Base-by-base conservation (phyloP, 2,113 vertebrate species). In the Callaeas wilsoni region DNA sequence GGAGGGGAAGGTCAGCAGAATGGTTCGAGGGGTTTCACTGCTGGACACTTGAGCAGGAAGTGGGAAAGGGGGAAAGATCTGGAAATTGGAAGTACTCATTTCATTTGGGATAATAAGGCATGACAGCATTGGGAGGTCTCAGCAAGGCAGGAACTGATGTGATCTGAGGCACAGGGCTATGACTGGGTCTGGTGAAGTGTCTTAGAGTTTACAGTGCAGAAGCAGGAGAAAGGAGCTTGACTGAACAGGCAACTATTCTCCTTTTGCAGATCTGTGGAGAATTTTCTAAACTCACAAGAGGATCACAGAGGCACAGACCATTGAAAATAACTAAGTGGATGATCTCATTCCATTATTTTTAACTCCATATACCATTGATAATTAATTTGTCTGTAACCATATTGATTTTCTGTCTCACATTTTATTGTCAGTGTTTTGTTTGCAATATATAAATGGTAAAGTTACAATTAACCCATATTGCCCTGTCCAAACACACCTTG, bases 361-460 rank as follows among this genome's bases (percentile, higher is more conserved):
- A 96, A 96, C 94, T 97, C 95, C 80, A 83, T 97, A 97, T 95
- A 96, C 77, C 86, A 97, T 88, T 97, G 97, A 97, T 97, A 98
- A 98, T 98, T 98, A 98, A 98, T 98, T 98, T 98, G 95, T 96
- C 96, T 96, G 96, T 97, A 97, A 98, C 81, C n/a, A 35, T 90
- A 98, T 97, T 97, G 97, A 98, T 97, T 97, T 97, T 85, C 95
- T 97, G 95, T 96, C 96, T 95, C 92, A 83, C 92, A 70, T 95
- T 98, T 97, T 96, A 96, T 95, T 97, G 95, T 95, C 91, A 93
- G 70, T 91, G 70, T 97, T 97, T 97, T 97, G 86, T 97, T 96
- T 96, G 93, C 84, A 96, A 75, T 94, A 87, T 87, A 90, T 90
- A 97, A 90, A 92, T 88, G 70, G 57, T 94, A 94, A 93, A 95